Percentiles rank a stretch among this genome's conserved stretches.
Conservation (phyloP, 2,888 invertebrate genomes). For the Amphipyra berbera region DNA sequence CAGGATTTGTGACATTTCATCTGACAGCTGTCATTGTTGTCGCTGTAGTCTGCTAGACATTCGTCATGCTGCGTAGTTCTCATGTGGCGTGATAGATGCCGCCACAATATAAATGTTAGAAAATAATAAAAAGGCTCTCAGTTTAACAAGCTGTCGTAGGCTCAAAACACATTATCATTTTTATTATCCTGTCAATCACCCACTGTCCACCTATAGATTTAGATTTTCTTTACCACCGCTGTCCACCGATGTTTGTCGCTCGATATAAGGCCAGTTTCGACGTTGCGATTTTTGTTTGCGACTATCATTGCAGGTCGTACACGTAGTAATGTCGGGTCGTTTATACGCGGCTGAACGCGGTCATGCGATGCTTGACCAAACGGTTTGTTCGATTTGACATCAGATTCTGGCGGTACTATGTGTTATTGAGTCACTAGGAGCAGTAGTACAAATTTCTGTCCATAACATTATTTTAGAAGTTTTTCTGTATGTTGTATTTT, state of each 20-base stretch:
- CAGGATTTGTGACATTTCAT: too few species aligned
- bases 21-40: too few species aligned
- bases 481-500: background rate
- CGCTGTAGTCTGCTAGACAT: too few species aligned
- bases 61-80: too few species aligned
- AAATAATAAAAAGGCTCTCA: slow-evolving; percentile 48
- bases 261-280: slow-evolving; percentile 59
- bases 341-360: slow-evolving; percentile 73
- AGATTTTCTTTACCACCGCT: too few species aligned
- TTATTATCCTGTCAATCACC: slow-evolving; percentile 37
- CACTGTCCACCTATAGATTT: slow-evolving; percentile 7
- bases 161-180: slow-evolving; percentile 32
- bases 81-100: too few species aligned
- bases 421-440: slow-evolving; percentile 59
- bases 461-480: background rate
- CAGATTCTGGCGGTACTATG: slow-evolving; percentile 59
- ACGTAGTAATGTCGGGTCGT: slow-evolving; percentile 77
- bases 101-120: slow-evolving; percentile 1
- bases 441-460: slow-evolving; percentile 39
- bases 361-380: slow-evolving; percentile 84
- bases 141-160: slow-evolving; percentile 7
- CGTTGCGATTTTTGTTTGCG: slow-evolving; percentile 76
- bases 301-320: slow-evolving; percentile 85
- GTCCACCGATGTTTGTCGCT: slow-evolving; percentile 23
- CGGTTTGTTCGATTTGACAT: slow-evolving; percentile 83